Evolutionary conservation across 2,888 invertebrate species (phyloP), one percentile per base, ranked within the genome.

Genomic region (Rapana venosa): DNA sequence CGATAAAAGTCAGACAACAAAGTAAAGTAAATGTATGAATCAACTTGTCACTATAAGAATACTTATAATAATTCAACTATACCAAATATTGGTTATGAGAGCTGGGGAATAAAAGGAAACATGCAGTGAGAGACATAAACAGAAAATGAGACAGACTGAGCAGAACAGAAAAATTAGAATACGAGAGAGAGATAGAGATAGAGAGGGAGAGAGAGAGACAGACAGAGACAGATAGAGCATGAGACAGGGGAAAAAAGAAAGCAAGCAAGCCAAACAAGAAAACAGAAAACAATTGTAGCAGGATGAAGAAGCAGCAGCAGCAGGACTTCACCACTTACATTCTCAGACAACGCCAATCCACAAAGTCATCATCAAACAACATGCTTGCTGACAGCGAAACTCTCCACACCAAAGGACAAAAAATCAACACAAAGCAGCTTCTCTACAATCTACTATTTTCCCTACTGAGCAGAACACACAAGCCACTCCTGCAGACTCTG

Each of bases 331-430:
- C 13, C 1, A 83, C 47, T 83, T 47, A 83, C 81, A 83, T 36
- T 15, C 26, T 83, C 81, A 36, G 6, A 26, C 8, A 83, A 22
- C 47, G 81, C 81, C 81, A 47, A 6, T 83, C 81, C 22, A 83
- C 5, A 47, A 47, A 83, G 22, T 83, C 47, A 36, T 83, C 81
- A 35, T 83, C 81, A 83, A 83, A 83, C 81, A 83, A 47, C 81
- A 83, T 83, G 81, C 36, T 36, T 83, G 81, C 47, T 6, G n/a
- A n/a, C 26, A 74, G 26, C 8, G 13, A n/a, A 74, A 74, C n/a
- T 30, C 11, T 74, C 47, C 47, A 30, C n/a, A 74, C 22, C 30
- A n/a, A 26, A 74, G 1, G n/a, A 74, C 26, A n/a, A 74, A n/a
- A 74, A 13, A 22, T 13, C 74, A 74, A 74, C 74, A 74, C n/a